These are phyloP conservation scores for Drosophila sp. DNA, from an alignment of 1,140 invertebrate genomes.

Conservation along the genomic window DNA sequence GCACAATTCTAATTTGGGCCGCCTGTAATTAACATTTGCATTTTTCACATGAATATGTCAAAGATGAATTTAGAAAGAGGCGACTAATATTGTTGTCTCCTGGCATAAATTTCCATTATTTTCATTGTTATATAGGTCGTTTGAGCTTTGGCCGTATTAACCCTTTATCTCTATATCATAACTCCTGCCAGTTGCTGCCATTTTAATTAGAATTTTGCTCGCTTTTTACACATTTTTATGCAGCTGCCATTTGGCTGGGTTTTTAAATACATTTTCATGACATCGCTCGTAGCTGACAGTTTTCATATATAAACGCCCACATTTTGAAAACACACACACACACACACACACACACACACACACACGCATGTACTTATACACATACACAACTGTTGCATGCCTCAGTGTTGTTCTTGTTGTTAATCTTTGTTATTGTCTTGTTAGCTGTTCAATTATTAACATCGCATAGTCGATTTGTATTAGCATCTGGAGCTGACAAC, in stretches of 20 bases:
- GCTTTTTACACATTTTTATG: conserved; percentile 1
- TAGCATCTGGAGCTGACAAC: not conserved
- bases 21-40: conserved; percentile 76
- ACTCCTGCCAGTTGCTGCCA: conserved; percentile 29
- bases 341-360: not conserved
- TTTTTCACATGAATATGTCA: conserved; percentile 59
- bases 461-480: conserved; percentile 24
- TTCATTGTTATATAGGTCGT: conserved; percentile 21
- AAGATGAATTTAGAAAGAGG: not conserved
- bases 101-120: conserved; percentile 68
- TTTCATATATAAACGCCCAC: conserved; percentile 11
- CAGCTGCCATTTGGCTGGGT: conserved; percentile 13
- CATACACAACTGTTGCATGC: conserved; percentile 65
- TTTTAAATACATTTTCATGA: conserved; percentile 36
- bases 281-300: conserved; percentile 16
- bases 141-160: conserved; percentile 15
- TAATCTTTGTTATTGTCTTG: conserved; percentile 56
- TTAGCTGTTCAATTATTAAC: conserved; percentile 33
- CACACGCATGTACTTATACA: conserved; percentile 5
- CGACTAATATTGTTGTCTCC: conserved; percentile 9
- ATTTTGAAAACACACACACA: not conserved
- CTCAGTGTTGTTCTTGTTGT: conserved; percentile 33
- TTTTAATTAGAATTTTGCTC: conserved; percentile 50
- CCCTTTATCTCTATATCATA: not conserved
- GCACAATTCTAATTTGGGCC: conserved; percentile 64